Percentiles rank a stretch among this genome's conserved stretches.
phyloP scores from a whole-genome alignment of 2,888 invertebrate genomes.

The Cryptus viduatorius region DNA sequence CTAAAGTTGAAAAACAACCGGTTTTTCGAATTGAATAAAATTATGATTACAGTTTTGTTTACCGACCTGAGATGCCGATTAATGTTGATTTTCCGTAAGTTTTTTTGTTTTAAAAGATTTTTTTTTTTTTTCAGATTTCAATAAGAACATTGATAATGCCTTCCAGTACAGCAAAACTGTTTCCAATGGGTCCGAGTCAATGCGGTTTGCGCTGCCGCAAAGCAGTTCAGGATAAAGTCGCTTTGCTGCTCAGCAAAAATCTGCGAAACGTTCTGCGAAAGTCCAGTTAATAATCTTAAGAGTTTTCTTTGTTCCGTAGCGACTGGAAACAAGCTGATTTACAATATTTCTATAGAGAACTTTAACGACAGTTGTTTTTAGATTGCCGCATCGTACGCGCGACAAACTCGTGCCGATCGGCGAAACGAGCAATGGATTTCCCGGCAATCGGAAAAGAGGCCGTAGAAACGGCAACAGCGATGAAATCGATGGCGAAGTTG shows the following conservation, averaged over 20 bases:
- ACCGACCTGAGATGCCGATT: too few relatives aligned
- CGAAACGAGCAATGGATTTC: conserved; percentile 50
- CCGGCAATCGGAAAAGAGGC: conserved; percentile 70
- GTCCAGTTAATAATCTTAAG: conserved; percentile 73
- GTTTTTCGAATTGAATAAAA: too few relatives aligned
- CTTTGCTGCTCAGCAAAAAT: conserved; percentile 74
- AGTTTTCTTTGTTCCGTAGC: conserved; percentile 5
- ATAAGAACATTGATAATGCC: conserved; percentile 70
- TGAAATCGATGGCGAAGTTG: conserved; percentile 75
- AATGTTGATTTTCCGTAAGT: too few relatives aligned
- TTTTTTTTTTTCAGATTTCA: conserved; percentile 59
- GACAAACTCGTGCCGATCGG: conserved; percentile 75
- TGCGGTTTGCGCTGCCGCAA: conserved; percentile 77
- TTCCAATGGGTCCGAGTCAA: conserved; percentile 72
- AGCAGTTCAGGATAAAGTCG: conserved; percentile 77
- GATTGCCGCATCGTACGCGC: conserved; percentile 74
- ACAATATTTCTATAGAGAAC: conserved; percentile 78
- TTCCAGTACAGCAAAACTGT: conserved; percentile 73
- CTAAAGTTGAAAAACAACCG: too few relatives aligned
- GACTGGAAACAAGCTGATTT: conserved; percentile 58
- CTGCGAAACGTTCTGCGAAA: conserved; percentile 74
- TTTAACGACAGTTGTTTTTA: conserved; percentile 81
- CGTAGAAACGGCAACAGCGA: conserved; percentile 66
- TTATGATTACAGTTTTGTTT: too few relatives aligned
- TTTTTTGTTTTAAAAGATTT: too few relatives aligned